These are phyloP conservation scores for Sesamia inferens DNA, from an alignment of 2,888 invertebrate genomes.

Conservation along the genomic window DNA sequence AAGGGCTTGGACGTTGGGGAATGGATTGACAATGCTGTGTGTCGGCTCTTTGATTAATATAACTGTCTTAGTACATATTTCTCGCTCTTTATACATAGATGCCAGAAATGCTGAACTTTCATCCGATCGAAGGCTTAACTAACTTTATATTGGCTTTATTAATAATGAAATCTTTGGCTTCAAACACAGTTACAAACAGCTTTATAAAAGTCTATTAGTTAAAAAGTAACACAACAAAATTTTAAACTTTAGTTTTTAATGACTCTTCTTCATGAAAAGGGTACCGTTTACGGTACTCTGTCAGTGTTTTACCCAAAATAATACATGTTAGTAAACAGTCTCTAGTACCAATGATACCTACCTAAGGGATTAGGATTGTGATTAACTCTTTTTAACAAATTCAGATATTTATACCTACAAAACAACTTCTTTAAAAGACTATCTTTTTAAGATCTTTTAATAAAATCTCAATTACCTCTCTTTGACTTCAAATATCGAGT, in stretches of 20 bases:
- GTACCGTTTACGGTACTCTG: no score
- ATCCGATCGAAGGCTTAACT: neutral
- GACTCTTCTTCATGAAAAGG: no score
- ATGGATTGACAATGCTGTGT: neutral
- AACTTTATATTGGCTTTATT: neutral
- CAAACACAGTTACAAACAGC: no score
- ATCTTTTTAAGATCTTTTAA: neutral
- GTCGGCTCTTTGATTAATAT: slow-evolving; percentile 1
- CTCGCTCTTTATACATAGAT: neutral
- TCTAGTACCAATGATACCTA: no score
- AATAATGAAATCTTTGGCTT: no score
- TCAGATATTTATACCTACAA: neutral
- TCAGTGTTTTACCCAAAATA: no score
- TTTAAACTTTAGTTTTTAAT: no score
- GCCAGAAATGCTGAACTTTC: neutral
- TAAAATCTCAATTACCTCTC: slow-evolving; percentile 16
- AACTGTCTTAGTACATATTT: neutral
- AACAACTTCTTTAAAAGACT: neutral
- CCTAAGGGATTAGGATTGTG: no score
- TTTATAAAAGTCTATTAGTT: no score
- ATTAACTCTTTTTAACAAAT: no score
- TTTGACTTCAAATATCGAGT: slow-evolving; percentile 21
- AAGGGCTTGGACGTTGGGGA: slow-evolving; percentile 59
- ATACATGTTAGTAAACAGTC: no score
- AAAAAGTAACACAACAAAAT: no score